phyloP scores from a whole-genome alignment of 2,113 vertebrate species.

The Melanerpes aurifrons region DNA sequence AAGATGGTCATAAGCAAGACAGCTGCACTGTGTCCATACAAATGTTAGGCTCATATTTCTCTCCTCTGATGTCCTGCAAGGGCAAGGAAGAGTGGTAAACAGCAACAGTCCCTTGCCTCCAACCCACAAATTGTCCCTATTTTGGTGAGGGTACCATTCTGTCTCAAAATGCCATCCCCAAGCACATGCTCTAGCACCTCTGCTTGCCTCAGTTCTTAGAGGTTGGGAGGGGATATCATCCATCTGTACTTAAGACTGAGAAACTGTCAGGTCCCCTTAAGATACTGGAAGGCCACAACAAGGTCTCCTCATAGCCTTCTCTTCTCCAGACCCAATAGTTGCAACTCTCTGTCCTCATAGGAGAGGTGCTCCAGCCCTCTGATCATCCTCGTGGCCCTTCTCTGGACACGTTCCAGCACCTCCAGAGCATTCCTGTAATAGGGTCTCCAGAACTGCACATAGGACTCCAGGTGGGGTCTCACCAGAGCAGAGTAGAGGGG shows the following conservation, averaged over 20 bases:
- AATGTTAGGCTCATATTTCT: background rate
- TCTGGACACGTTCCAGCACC: too few relatives aligned
- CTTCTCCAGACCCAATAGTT: too few relatives aligned
- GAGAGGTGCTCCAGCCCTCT: too few relatives aligned
- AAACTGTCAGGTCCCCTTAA: background rate
- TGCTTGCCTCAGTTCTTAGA: background rate
- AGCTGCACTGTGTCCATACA: background rate
- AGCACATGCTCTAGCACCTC: too few relatives aligned
- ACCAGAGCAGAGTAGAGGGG: too few relatives aligned
- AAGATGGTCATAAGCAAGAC: background rate
- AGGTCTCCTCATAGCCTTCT: too few relatives aligned
- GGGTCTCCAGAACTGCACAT: too few relatives aligned
- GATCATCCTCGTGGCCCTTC: too few relatives aligned
- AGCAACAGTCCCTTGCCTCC: background rate
- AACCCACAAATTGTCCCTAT: background rate
- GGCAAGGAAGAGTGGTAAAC: background rate
- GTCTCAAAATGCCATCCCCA: background rate
- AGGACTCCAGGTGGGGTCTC: too few relatives aligned
- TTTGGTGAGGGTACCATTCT: background rate
- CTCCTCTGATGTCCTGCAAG: background rate
- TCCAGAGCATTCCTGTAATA: too few relatives aligned
- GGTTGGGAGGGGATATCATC: background rate
- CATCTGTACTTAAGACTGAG: fast-evolving
- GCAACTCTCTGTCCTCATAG: too few relatives aligned
- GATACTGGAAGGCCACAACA: too few relatives aligned